These are phyloP conservation scores for Sarcophaga caerulescens DNA, from an alignment of 2,888 invertebrate species.

Conservation along the genomic window DNA sequence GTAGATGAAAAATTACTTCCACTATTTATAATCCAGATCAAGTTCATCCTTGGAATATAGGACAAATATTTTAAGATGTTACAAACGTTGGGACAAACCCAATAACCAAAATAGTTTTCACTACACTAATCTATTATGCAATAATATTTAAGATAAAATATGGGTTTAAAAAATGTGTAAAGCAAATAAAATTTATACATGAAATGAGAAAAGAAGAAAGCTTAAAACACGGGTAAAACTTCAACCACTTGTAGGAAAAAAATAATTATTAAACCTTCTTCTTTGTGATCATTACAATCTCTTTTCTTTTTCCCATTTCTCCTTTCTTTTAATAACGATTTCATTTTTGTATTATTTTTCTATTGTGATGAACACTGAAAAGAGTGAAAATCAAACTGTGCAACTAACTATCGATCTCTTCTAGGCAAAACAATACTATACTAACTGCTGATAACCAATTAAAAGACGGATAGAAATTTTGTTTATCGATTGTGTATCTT, in stretches of 20 bases:
- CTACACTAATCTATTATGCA: too few species aligned
- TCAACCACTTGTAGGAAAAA: neutral
- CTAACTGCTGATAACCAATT: neutral
- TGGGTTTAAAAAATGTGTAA: too few species aligned
- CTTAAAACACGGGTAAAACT: neutral
- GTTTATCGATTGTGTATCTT: slow-evolving; percentile 26
- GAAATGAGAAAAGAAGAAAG: too few species aligned
- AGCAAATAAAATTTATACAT: too few species aligned
- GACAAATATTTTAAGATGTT: too few species aligned
- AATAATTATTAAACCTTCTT: neutral
- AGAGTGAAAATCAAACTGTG: slow-evolving; percentile 5
- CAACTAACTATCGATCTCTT: neutral
- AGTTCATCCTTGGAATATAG: too few species aligned
- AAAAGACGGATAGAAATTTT: neutral
- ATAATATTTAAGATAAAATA: too few species aligned
- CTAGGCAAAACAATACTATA: neutral
- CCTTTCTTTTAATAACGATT: slow-evolving; percentile 14
- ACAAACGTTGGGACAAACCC: too few species aligned
- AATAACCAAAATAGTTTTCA: too few species aligned
- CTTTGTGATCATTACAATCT: slow-evolving; percentile 9
- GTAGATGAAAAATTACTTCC: too few species aligned
- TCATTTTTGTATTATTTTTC: slow-evolving; percentile 13
- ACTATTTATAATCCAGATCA: too few species aligned
- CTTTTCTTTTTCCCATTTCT: slow-evolving; percentile 2
- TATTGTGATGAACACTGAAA: slow-evolving; percentile 22